Conservation (phyloP, 1,140 invertebrate species). For the Drosophila santomea region DNA sequence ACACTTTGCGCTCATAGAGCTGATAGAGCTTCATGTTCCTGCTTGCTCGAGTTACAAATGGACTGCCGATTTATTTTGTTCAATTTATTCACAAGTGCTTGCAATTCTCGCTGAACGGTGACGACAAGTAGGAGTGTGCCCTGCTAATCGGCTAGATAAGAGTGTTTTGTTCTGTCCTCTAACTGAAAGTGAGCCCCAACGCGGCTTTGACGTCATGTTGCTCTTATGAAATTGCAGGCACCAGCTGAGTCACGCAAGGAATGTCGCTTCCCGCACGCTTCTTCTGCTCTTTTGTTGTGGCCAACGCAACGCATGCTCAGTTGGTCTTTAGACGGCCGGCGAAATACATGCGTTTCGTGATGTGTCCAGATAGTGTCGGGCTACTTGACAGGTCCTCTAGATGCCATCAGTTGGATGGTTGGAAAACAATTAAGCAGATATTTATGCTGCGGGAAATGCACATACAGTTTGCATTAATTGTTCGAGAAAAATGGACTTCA, state of each 20-base stretch:
- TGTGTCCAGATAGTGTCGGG: slow-evolving; percentile 40
- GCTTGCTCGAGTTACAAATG: slow-evolving; percentile 11
- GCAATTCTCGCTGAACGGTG: slow-evolving; percentile 18
- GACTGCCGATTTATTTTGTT: slow-evolving; percentile 9
- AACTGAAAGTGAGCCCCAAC: neutral
- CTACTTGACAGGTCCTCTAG: slow-evolving; percentile 17
- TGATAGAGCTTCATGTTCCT: slow-evolving; percentile 49
- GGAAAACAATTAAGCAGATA: slow-evolving; percentile 42
- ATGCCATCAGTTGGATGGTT: slow-evolving; percentile 8
- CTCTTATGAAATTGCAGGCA: slow-evolving; percentile 48
- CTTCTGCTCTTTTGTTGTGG: neutral
- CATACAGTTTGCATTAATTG: slow-evolving; percentile 10
- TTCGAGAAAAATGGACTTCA: slow-evolving; percentile 27
- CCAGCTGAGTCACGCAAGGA: slow-evolving; percentile 31
- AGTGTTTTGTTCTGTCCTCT: neutral
- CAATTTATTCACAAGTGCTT: slow-evolving; percentile 35
- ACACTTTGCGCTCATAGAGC: slow-evolving; percentile 38
- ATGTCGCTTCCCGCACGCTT: neutral
- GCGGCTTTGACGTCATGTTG: slow-evolving; percentile 30
- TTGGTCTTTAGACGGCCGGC: slow-evolving; percentile 2
- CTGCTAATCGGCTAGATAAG: slow-evolving; percentile 27
- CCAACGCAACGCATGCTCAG: slow-evolving; percentile 11
- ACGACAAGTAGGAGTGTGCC: slow-evolving; percentile 4
- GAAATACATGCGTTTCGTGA: slow-evolving; percentile 7
- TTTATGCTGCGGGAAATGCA: slow-evolving; percentile 3